phyloP scores from a whole-genome alignment of 1,140 invertebrate genomes.

The Meloidogyne chitwoodi region DNA sequence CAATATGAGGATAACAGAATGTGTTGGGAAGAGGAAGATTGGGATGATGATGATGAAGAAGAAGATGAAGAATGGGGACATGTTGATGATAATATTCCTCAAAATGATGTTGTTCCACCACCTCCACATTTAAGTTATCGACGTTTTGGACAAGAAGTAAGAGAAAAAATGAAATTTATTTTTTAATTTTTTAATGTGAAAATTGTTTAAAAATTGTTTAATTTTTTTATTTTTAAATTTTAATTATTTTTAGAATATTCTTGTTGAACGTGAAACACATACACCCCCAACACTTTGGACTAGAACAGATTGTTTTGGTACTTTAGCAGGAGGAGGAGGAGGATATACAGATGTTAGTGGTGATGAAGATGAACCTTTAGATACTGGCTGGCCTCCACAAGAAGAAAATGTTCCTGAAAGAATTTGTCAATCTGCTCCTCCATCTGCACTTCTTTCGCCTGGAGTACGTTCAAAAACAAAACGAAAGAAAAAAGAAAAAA shows the following conservation, averaged over 20 bases:
- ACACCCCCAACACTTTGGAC: constrained; percentile 58
- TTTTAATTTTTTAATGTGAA: neutral
- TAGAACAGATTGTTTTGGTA: neutral
- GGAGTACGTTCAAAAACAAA: neutral
- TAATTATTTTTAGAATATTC: constrained; percentile 55
- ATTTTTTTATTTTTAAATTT: neutral
- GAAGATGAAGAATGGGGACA: constrained; percentile 6
- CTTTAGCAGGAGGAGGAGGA: neutral
- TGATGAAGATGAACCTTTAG: constrained; percentile 26
- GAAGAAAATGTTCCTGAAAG: constrained; percentile 25
- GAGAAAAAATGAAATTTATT: neutral
- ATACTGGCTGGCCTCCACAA: constrained; percentile 42
- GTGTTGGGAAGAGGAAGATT: constrained; percentile 24
- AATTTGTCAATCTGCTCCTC: constrained; percentile 52
- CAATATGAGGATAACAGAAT: neutral
- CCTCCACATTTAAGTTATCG: constrained; percentile 30
- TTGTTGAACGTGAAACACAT: constrained; percentile 51
- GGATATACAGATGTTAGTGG: neutral
- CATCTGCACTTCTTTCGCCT: constrained; percentile 40
- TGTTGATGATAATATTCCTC: constrained; percentile 4
- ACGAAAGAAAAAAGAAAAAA: neutral
- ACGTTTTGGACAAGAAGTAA: constrained; percentile 47
- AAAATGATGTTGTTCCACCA: constrained; percentile 14
- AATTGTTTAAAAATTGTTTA: neutral
- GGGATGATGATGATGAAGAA: constrained; percentile 44